Evolutionary conservation across 2,888 invertebrate species (phyloP).

Genomic region (Trachelus troglodyta): DNA sequence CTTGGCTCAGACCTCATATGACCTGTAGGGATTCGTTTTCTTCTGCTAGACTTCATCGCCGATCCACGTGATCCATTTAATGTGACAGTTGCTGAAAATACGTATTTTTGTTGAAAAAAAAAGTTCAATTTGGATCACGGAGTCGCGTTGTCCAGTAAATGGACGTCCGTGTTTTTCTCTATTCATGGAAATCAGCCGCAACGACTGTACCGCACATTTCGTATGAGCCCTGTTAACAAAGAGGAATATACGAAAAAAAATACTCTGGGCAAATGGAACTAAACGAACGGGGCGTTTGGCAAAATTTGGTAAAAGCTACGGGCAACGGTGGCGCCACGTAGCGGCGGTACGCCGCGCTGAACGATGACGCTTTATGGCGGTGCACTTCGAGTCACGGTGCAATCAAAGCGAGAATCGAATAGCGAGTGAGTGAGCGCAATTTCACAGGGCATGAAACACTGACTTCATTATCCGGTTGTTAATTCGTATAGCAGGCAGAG

Average conservation of each 20-base stretch:
- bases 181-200: background rate
- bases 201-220: background rate
- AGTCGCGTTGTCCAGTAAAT: background rate
- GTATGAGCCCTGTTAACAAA: background rate
- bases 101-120: background rate
- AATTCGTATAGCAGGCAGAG: constrained; percentile 41
- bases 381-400: constrained; percentile 51
- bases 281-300: background rate
- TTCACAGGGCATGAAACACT: constrained; percentile 66
- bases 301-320: background rate
- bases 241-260: background rate
- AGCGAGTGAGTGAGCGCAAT: constrained; percentile 57
- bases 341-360: background rate
- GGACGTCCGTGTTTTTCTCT: background rate
- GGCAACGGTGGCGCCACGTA: constrained; percentile 13
- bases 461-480: constrained; percentile 66
- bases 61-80: background rate
- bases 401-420: constrained; percentile 63
- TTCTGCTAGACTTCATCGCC: background rate
- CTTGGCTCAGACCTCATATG: background rate
- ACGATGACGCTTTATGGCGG: constrained; percentile 37
- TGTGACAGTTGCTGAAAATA: background rate
- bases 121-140: background rate
- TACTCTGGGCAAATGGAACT: background rate
- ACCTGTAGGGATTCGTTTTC: background rate